phyloP scores from a whole-genome alignment of 2,113 vertebrate species.

The Eolophus roseicapilla region DNA sequence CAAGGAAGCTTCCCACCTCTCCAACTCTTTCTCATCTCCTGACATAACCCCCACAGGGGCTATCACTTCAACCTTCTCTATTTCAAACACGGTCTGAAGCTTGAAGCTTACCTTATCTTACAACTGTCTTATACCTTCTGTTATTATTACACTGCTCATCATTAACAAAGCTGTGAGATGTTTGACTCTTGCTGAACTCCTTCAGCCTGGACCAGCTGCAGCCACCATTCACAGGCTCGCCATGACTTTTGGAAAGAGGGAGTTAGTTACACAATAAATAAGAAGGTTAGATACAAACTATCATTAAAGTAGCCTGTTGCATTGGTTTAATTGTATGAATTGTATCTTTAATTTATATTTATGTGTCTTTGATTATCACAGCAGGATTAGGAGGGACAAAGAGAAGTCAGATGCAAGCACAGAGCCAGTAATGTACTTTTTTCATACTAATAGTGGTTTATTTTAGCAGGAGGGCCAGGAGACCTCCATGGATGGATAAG shows the following conservation, averaged over 20 bases:
- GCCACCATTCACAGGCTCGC: fast-evolving
- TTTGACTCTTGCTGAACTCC: neutral
- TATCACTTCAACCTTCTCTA: neutral
- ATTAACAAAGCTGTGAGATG: neutral
- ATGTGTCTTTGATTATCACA: neutral
- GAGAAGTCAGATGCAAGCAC: neutral
- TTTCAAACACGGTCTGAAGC: neutral
- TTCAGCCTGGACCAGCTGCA: neutral
- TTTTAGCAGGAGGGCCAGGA: neutral
- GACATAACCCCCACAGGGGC: neutral
- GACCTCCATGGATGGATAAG: no score
- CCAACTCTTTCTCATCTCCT: neutral
- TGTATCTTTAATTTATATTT: slow-evolving; percentile 25
- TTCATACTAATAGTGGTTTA: neutral
- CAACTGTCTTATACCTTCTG: neutral
- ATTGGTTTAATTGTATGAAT: neutral
- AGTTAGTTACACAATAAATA: neutral
- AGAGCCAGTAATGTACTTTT: neutral
- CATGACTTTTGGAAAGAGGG: neutral
- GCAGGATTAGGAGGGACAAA: neutral
- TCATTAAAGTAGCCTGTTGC: neutral
- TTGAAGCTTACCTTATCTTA: neutral
- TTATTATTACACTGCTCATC: neutral
- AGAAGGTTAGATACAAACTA: neutral
- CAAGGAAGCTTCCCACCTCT: neutral